Base-by-base conservation (phyloP, 1,140 invertebrate genomes). In the Zaprionus nigranus region DNA sequence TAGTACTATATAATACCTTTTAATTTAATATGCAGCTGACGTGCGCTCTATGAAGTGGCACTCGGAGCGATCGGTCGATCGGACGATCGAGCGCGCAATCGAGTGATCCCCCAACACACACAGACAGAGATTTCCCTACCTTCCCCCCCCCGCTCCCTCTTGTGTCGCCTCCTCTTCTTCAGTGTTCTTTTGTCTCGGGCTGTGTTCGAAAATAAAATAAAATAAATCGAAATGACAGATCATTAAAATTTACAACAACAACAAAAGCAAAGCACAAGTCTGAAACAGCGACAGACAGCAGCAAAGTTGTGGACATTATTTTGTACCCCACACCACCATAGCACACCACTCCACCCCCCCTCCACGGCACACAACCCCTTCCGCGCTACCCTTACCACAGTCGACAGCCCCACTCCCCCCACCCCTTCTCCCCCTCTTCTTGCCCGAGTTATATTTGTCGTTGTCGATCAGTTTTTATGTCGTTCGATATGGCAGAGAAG, bases 191-290 rank as follows among this genome's bases (percentile, higher is more conserved):
- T 88, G 81, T 78, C 69, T 79, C 67, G 78, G 49, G 59, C 66
- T 66, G 28, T 72, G 56, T 82, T 88, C 78, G 85, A 88, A 90
- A 88, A 90, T 88, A 88, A 87, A 91, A 91, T 91, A 91, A 91
- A 91, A 91, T 91, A 91, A 91, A 91, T 91, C 90, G 90, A 91
- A 91, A 91, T 91, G 90, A 91, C 90, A 91, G 90, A 91, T 91
- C 90, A 86, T 91, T 91, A 91, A 91, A 91, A 90, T 88, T 90
- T 88, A 88, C 85, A 88, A 84, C 81, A 87, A 88, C 84, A 34
- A 69, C 24, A 60, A 22, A 46, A 51, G 26, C 67, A 59, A 59
- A 78, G 43, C 60, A 78, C 22, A 40, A 30, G 28, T 30, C 28
- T 30, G 36, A 43, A 5, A 40, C 20, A 26, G 36, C 12, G 22